phyloP scores from a whole-genome alignment of 1,140 invertebrate genomes.

The Cotesia typhae region DNA sequence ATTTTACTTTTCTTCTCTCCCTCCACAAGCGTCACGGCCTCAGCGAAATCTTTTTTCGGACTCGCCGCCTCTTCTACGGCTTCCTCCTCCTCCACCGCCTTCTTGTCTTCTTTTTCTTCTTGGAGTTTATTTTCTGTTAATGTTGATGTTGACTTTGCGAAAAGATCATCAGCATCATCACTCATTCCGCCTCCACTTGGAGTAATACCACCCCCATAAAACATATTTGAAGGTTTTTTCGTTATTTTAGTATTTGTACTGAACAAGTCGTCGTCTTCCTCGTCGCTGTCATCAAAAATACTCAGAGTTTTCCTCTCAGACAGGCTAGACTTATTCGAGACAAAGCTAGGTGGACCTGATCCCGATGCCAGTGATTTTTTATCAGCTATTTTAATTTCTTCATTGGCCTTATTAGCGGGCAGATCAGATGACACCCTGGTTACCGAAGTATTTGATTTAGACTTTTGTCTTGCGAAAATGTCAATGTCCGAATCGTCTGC shows the following conservation, averaged over 20 bases:
- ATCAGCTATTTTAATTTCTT: background rate
- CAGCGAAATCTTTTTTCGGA: constrained; percentile 36
- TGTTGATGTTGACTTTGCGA: constrained; percentile 23
- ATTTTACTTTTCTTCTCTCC: constrained; percentile 27
- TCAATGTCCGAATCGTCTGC: constrained; percentile 52
- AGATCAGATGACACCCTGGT: constrained; percentile 35
- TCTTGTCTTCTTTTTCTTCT: background rate
- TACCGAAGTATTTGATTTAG: constrained; percentile 10
- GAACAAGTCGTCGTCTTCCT: constrained; percentile 44
- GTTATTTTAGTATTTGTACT: constrained; percentile 18
- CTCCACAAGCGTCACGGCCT: background rate
- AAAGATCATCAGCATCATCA: constrained; percentile 41
- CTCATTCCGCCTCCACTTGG: background rate
- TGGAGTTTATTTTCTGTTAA: background rate
- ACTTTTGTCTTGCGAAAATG: constrained; percentile 44
- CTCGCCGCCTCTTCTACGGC: background rate
- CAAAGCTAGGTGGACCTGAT: background rate
- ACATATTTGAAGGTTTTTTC: constrained; percentile 20
- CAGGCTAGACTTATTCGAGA: background rate
- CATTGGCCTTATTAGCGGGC: constrained; percentile 34
- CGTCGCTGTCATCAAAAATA: constrained; percentile 46
- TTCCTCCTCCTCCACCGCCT: background rate
- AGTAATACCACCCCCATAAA: background rate
- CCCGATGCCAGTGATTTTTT: background rate
- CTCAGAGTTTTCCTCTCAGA: constrained; percentile 20